These are phyloP conservation scores for Pampus argenteus DNA, from an alignment of 2,797 vertebrate species.

Conservation along the genomic window DNA sequence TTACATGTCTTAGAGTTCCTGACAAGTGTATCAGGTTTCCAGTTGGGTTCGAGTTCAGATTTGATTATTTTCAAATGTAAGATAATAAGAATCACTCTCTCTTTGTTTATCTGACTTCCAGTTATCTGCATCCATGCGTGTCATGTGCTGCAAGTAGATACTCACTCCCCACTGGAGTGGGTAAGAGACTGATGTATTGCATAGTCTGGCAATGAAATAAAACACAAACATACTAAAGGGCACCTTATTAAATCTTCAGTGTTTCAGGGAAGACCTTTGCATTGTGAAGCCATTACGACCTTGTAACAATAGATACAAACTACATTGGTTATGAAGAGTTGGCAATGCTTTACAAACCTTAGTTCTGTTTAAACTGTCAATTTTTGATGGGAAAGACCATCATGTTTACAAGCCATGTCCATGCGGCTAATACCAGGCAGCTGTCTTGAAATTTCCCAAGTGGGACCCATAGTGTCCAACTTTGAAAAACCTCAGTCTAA, in stretches of 20 bases:
- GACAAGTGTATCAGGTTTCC: no score
- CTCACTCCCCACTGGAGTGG: not conserved
- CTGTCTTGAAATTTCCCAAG: no score
- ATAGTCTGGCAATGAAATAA: not conserved
- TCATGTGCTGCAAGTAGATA: no score
- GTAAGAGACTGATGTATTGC: not conserved
- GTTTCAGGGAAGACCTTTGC: not conserved
- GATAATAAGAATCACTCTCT: not conserved
- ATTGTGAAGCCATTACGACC: not conserved
- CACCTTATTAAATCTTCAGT: not conserved
- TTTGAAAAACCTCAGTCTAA: no score
- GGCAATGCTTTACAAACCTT: not conserved
- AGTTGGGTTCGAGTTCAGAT: not conserved
- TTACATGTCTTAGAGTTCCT: not conserved
- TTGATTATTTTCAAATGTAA: not conserved
- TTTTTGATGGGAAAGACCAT: no score
- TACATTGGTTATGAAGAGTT: not conserved
- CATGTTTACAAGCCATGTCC: no score
- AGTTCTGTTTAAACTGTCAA: not conserved
- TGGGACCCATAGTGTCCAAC: no score
- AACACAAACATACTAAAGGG: not conserved
- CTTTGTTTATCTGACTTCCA: not conserved
- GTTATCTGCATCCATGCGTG: no score
- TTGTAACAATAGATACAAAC: not conserved
- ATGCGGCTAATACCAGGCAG: no score